A percentile compares a stretch with the other conserved stretches of the same genome.
Evolutionary conservation across 2,113 vertebrate genomes (phyloP).

Genomic region (Dicentrarchus labrax): DNA sequence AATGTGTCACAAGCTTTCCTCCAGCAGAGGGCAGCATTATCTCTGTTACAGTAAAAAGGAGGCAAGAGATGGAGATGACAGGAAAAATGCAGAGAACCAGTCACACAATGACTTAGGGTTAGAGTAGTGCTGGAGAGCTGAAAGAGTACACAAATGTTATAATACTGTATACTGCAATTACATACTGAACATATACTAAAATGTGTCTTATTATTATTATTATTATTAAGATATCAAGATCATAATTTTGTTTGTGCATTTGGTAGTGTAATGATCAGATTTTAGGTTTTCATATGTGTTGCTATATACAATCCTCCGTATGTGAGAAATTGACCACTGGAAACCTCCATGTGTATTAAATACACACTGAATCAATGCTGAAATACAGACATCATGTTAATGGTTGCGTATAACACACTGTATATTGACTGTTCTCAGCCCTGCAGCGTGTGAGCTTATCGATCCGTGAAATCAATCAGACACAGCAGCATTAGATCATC

Average conservation of each 20-base stretch:
- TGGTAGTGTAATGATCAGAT: background rate
- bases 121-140: too few relatives aligned
- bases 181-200: too few relatives aligned
- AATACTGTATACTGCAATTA: background rate
- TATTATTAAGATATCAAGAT: too few relatives aligned
- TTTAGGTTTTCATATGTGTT: background rate
- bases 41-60: background rate
- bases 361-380: constrained; percentile 12
- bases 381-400: background rate
- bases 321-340: background rate
- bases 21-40: constrained; percentile 56
- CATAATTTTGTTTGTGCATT: background rate
- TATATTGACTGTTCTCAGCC: constrained; percentile 26
- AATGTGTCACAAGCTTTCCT: background rate
- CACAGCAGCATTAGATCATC: background rate
- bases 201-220: too few relatives aligned
- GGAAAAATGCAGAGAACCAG: rapidly evolving
- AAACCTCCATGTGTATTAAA: constrained; percentile 1
- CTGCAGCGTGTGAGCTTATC: constrained; percentile 33
- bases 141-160: background rate
- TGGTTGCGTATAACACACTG: constrained; percentile 1
- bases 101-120: background rate
- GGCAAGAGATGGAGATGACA: rapidly evolving
- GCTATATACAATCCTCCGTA: background rate
- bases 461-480: constrained; percentile 34